phyloP scores from a whole-genome alignment of 2,797 vertebrate genomes.

The Spheniscus humboldti region DNA sequence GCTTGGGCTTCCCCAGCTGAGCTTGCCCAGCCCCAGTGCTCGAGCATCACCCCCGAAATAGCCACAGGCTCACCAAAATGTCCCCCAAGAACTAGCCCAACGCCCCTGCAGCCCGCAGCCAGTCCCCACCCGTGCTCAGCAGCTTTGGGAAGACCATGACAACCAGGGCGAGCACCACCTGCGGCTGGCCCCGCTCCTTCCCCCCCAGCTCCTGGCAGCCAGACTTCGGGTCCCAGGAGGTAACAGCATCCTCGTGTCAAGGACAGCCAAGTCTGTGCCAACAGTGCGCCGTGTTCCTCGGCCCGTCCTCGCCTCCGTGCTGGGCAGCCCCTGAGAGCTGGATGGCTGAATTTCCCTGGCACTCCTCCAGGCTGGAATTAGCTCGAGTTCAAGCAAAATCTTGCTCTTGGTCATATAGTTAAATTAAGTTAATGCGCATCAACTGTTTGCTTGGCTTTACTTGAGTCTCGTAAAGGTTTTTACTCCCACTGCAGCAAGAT shows the following conservation, averaged over 20 bases:
- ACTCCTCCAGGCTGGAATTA: constrained; percentile 15
- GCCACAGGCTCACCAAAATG: background rate
- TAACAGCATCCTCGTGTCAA: background rate
- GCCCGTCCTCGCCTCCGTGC: background rate
- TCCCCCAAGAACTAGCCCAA: background rate
- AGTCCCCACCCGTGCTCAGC: background rate
- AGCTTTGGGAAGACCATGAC: background rate
- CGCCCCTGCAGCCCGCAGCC: fast-evolving
- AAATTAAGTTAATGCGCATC: background rate
- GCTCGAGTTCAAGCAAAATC: background rate
- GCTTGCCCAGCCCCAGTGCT: background rate
- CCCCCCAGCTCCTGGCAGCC: background rate
- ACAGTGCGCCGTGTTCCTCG: fast-evolving
- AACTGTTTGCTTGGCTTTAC: background rate
- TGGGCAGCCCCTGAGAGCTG: background rate
- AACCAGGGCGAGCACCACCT: background rate
- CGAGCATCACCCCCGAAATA: background rate
- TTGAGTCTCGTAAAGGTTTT: background rate
- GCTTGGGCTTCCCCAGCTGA: background rate
- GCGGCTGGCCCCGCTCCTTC: background rate
- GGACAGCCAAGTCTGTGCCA: background rate
- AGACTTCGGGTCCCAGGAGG: background rate
- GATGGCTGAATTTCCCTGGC: constrained; percentile 15
- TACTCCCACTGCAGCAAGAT: background rate
- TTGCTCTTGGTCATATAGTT: background rate